A percentile compares a stretch with the other conserved stretches of the same genome.
Evolutionary conservation across 2,797 vertebrate species (phyloP).

Genomic region (Clarias laeviceps): DNA sequence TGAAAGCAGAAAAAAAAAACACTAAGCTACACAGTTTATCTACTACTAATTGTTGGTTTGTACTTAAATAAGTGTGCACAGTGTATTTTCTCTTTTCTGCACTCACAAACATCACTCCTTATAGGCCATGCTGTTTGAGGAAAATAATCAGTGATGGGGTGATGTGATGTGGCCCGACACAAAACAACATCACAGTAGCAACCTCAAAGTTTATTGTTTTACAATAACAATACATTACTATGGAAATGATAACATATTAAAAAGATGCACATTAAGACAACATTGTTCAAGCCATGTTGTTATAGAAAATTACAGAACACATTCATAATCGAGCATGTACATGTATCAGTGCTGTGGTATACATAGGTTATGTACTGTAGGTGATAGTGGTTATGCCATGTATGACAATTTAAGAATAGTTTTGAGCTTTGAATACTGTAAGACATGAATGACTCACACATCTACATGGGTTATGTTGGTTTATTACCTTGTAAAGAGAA

Average conservation of each 20-base stretch:
- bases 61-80: neutral
- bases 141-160: neutral
- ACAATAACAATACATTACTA: neutral
- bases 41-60: neutral
- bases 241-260: neutral
- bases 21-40: neutral
- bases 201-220: neutral
- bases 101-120: neutral
- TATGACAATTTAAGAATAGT: neutral
- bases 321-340: neutral
- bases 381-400: neutral
- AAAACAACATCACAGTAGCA: neutral
- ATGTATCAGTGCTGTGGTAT: neutral
- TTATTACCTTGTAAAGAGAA: conserved; percentile 90
- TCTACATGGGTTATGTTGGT: neutral
- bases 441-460: neutral
- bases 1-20: neutral
- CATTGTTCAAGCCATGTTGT: neutral
- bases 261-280: neutral
- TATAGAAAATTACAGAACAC: neutral
- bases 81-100: neutral
- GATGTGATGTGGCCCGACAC: neutral
- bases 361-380: neutral
- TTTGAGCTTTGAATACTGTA: neutral
- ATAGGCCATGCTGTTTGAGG: neutral